phyloP scores from a whole-genome alignment of 1,140 invertebrate genomes.

The Propsilocerus akamusi region DNA sequence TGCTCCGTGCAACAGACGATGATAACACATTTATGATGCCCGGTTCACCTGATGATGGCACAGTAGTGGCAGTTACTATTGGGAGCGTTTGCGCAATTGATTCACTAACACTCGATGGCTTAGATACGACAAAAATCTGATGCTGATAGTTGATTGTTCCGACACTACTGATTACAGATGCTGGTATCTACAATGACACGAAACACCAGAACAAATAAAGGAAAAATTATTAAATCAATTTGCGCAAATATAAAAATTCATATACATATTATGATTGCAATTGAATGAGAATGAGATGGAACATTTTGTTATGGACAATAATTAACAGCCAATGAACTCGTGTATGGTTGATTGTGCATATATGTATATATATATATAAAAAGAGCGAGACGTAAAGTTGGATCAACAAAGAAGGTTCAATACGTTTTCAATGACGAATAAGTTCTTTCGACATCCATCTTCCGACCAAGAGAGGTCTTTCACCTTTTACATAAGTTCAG shows the following conservation, averaged over 20 bases:
- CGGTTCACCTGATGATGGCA: constrained; percentile 16
- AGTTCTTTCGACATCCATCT: background rate
- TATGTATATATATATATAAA: background rate
- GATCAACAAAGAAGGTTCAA: background rate
- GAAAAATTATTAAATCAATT: no score
- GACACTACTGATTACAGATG: constrained; percentile 30
- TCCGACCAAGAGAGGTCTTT: background rate
- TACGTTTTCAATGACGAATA: background rate
- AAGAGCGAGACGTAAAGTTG: background rate
- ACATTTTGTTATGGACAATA: no score
- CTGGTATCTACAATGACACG: constrained; percentile 26
- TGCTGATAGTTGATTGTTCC: constrained; percentile 27
- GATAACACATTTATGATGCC: constrained; percentile 10
- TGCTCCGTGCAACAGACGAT: constrained; percentile 16
- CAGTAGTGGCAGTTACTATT: background rate
- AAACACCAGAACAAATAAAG: background rate
- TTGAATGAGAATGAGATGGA: no score
- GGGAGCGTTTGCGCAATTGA: constrained; percentile 12
- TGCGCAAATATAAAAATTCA: no score
- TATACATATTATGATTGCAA: no score
- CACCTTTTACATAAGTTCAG: background rate
- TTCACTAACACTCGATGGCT: background rate
- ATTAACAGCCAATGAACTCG: no score
- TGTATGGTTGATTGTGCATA: background rate
- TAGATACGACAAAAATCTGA: constrained; percentile 11